Evolutionary conservation across 2,888 invertebrate genomes (phyloP), one percentile per base, ranked within the genome.

Genomic region (Unio delphinus): DNA sequence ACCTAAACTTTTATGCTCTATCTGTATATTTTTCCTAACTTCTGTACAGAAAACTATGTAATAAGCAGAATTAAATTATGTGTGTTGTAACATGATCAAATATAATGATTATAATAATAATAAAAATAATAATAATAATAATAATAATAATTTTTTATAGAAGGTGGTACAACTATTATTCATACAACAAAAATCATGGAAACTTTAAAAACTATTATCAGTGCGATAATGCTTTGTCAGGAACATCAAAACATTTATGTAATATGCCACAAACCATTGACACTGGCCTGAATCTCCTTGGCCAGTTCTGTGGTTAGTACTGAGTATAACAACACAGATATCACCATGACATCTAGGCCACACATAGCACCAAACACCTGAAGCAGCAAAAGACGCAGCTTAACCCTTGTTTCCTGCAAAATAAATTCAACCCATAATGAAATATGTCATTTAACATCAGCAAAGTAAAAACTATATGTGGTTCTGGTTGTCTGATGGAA

Each of bases 271-370:
- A 26, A n/a, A 85, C 85, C 81, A 61, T 80, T 74, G 65, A 78
- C 76, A 73, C 85, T 85, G 61, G 78, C 81, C 72, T 83, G 87
- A 70, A 91, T 84, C 73, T 91, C 95, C 90, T 95, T 93, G 56
- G 96, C 96, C 75, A 98, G 92, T 92, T 98, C 97, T 86, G 96
- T 93, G 1, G 97, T 97, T 70, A 98, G 92, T 71, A 97, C 94
- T 20, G 97, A 97, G 87, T 94, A 94, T 28, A 97, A 92, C 87
- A 98, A 93, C 55, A 96, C 94, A 65, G 93, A 94, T 56, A 96
- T 92, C 61, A 95, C 94, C 6, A 94, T 93, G 70, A 94, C 92
- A 89, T 96, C 96, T 73, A 97, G 91, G 55, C 94, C 94, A 87
- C 96, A 96, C 92, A 97, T 94, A 55, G 95, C 94, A 28, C 95